These are phyloP conservation scores for Hyperoplus lanceolatus DNA, from an alignment of 2,797 vertebrate species.

Conservation along the genomic window DNA sequence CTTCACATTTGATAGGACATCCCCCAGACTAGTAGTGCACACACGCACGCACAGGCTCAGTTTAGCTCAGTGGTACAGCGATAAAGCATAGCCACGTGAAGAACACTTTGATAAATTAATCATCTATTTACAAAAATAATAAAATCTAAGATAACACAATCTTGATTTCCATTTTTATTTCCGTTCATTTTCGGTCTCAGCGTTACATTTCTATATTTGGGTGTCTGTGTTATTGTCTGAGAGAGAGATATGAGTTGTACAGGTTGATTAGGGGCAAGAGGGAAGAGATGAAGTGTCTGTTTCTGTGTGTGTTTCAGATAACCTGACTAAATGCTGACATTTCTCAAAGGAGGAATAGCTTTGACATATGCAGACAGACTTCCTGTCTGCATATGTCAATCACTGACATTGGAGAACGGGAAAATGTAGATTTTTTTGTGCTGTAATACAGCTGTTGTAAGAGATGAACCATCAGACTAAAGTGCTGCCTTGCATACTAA, in stretches of 20 bases:
- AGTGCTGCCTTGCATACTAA: conserved; percentile 16
- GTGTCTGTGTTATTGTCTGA: neutral
- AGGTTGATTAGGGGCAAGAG: neutral
- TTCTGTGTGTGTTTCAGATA: neutral
- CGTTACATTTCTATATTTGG: neutral
- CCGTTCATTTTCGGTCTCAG: neutral
- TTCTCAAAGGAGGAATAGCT: conserved; percentile 20
- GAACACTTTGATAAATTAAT: conserved; percentile 1
- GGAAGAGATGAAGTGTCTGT: neutral
- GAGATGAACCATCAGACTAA: conserved; percentile 10
- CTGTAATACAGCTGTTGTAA: neutral
- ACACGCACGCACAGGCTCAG: neutral
- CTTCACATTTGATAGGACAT: conserved; percentile 51
- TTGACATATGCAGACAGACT: conserved; percentile 11
- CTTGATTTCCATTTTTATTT: neutral
- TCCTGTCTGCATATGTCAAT: conserved; percentile 26
- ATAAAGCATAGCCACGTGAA: conserved; percentile 16
- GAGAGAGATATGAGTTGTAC: neutral
- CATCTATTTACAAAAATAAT: conserved; percentile 1
- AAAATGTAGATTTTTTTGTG: conserved; percentile 2
- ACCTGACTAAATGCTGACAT: conserved; percentile 3
- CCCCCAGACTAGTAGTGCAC: conserved; percentile 2
- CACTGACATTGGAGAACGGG: neutral
- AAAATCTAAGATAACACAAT: neutral
- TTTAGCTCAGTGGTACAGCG: conserved; percentile 2